Base-by-base conservation (phyloP, 2,888 invertebrate species). In the Empis livida region DNA sequence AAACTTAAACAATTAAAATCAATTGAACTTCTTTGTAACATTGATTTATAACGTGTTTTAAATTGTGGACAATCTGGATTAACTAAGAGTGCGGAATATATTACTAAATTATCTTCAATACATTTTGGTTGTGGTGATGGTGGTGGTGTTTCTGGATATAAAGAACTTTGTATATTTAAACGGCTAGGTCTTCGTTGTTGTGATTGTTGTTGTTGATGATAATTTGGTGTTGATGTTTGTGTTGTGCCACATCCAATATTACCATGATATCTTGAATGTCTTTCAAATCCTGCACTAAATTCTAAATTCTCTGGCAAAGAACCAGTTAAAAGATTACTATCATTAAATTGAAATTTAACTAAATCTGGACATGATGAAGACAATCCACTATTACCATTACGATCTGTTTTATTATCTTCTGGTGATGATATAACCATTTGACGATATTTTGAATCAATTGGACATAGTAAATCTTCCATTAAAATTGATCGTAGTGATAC, bases 1-100 rank as follows among this genome's bases (percentile, higher is more conserved):
- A 95, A 73, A 66, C 95, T 91, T 56, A 96, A 71, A 58, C 90
- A 84, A 65, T 92, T 94, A 67, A 95, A 94, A 62, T 94, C 90
- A 17, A 95, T 80, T 45, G 65, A 67, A 49, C 66, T 67, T 10
- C 55, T 56, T 47, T 50, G 59, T 45, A 60, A 63, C 53, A 72
- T 74, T 61, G 77, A 76, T 54, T 81, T 75, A 59, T 80, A 83
- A 45, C 76, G 74, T 4, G 76, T 73, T 14, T 69, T 64, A 61
- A 82, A 84, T 57, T 77, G 74, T 27, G 84, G 81, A 46, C 80
- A 79, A 13, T 70, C 67, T 11, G 79, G 77, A 64, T 82, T 80
- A 2, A 84, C 74, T 15, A 84, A 69, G 48, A 80, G 79, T 55
- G 76, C 81, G 61, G 74, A 84, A 64, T 78, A 81, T 54, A 79